A percentile compares a stretch with the other conserved stretches of the same genome.
Conservation (phyloP, 2,113 vertebrate species). For the Elaphurus davidianus region DNA sequence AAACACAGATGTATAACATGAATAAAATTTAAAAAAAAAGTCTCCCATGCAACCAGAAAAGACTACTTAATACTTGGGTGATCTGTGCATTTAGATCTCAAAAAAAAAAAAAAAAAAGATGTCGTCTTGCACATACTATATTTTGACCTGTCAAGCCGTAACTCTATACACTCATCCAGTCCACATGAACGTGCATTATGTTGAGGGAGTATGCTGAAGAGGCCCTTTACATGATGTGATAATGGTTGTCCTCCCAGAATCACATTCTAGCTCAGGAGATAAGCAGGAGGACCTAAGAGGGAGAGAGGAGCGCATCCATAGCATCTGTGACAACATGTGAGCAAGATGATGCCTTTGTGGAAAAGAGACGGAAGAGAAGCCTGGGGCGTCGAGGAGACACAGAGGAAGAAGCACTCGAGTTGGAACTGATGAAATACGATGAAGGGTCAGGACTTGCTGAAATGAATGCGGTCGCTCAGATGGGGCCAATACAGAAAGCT, state of each 20-base stretch:
- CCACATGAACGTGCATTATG: neutral
- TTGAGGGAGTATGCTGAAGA: neutral
- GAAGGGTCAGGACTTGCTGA: neutral
- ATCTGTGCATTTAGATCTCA: neutral
- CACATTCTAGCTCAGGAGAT: neutral
- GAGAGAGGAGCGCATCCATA: neutral
- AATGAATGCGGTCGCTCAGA: neutral
- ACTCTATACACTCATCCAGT: neutral
- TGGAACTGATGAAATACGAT: neutral
- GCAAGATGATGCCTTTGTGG: neutral
- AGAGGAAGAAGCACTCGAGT: neutral
- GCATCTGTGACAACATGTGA: neutral
- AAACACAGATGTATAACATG: neutral
- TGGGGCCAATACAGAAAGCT: fast-evolving
- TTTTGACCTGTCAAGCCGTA: neutral
- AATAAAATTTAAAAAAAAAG: neutral
- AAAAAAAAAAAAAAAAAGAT: neutral
- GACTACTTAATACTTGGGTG: neutral
- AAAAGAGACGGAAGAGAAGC: neutral
- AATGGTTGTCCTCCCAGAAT: neutral
- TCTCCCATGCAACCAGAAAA: neutral
- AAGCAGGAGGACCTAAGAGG: neutral
- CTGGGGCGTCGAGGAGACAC: neutral
- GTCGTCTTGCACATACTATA: fast-evolving
- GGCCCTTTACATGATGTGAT: no score